Evolutionary conservation across 2,888 invertebrate species (phyloP), one percentile per base, ranked within the genome.

Genomic region (Spicauda simplicius): DNA sequence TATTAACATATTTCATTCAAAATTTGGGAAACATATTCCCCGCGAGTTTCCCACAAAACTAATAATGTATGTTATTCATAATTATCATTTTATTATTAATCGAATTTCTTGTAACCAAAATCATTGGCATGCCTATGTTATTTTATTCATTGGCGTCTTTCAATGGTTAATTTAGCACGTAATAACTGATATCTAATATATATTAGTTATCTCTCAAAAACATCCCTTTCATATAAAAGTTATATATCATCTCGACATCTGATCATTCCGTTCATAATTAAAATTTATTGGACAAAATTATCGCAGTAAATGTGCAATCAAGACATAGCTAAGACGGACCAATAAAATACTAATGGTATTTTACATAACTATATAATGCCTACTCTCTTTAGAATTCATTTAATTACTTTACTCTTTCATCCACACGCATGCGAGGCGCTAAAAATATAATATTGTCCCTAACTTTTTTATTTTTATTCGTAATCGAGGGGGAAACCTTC

Each of bases 1-100:
- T 12, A 65, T 65, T 65, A 54, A 54, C 65, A 65, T 65, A 65
- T 59, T 65, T 54, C 65, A 59, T 65, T 65, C 45, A 65, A 52
- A 14, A 48, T 65, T 45, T 52, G 20, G 48, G 54, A 59, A 65
- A 59, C 18, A 45, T n/a, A 54, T 50, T 20, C 18, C 37, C 16
- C 25, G 1, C 45, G 14, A 48, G 65, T 45, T 65, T 65, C 65
- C 59, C 59, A 65, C 65, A 58, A 59, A 65, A 65, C 30, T 54
- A 25, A 45, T 33, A 54, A 54, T 52, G 16, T 16, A 14, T 48
- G 48, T 48, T 16, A 48, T 53, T 56, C 6, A 56, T 63, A 20
- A 19, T 58, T 45, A n/a, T 41, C 20, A 25, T 37, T 12, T 14
- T 41, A 48, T 48, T 20, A 64, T 56, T 64, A 56, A 64, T 56